Evolutionary conservation across 2,888 invertebrate species (phyloP), one percentile per base, ranked within the genome.

Genomic region (Tanypteryx hageni): DNA sequence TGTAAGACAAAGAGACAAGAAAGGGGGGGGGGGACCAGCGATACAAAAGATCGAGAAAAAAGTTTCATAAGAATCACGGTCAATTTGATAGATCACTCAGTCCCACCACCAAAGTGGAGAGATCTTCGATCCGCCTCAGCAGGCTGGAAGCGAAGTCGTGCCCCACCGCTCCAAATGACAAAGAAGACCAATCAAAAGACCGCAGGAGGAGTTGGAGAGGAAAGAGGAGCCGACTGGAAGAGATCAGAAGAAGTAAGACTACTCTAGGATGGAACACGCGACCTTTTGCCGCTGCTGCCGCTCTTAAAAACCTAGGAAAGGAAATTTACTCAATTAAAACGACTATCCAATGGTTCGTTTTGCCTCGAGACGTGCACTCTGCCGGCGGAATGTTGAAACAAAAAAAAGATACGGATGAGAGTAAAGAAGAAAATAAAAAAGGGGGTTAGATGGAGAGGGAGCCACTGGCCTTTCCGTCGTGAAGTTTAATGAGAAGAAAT

Each of bases 61-160:
- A 44, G 44, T 44, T 82, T 44, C 82, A 31, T 27, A 18, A 57
- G 44, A 57, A 86, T 86, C 86, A 64, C 61, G 89, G 64, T 89
- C 89, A 89, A 89, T 89, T 89, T 89, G 89, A 89, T 68, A 64
- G n/a, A 89, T 89, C 89, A 61, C 64, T 64, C 22, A 44, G 5
- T 44, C 5, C 57, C 83, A 44, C 83, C 44, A 44, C 57, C 0
- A 44, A 89, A 31, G 89, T 27, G 11, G 44, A 44, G 64, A 44
- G 83, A 56, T 56, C 57, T 57, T 18, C n/a, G 56, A 83, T 16
- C 18, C n/a, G 83, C 56, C 18, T 64, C 16, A 27, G n/a, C 58
- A n/a, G 86, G 61, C 31, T 86, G 18, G 31, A 82, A 18, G 18
- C 44, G 83, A 44, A 44, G 64, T 89, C 61, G 68, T 27, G 86